Percentiles rank a stretch among this genome's conserved stretches.
Evolutionary conservation across 2,888 invertebrate species (phyloP).

Genomic region (Chalcosyrphus nemorum): DNA sequence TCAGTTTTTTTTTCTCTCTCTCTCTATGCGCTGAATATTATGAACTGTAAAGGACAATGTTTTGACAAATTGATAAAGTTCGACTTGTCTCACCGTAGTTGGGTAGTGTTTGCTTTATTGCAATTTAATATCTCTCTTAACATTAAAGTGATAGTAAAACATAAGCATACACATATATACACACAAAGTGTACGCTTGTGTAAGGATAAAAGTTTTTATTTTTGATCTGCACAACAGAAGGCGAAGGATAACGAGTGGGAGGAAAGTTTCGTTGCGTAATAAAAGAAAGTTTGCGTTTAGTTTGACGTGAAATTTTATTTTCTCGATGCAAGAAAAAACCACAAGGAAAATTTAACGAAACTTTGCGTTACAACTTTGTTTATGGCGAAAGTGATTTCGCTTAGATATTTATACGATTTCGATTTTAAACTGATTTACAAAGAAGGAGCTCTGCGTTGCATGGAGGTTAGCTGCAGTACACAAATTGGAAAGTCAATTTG

Average conservation of each 20-base stretch:
- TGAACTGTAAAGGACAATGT: constrained; percentile 46
- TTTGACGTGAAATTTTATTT: constrained; percentile 53
- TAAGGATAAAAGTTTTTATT: constrained; percentile 24
- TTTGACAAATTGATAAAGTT: constrained; percentile 67
- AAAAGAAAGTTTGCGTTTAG: constrained; percentile 33
- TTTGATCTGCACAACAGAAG: neutral
- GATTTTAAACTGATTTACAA: too few relatives aligned
- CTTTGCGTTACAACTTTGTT: constrained; percentile 51
- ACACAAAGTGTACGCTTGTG: neutral
- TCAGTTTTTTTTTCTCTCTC: neutral
- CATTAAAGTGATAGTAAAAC: constrained; percentile 23
- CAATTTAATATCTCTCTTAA: constrained; percentile 35
- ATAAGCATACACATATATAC: too few relatives aligned
- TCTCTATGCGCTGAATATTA: constrained; percentile 9
- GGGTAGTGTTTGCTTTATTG: constrained; percentile 12
- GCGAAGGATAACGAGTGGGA: neutral
- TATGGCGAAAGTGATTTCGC: constrained; percentile 48
- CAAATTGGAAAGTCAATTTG: too few relatives aligned
- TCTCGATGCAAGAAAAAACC: neutral
- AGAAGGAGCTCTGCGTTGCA: too few relatives aligned
- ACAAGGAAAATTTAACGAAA: constrained; percentile 52
- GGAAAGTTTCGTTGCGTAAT: constrained; percentile 16
- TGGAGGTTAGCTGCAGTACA: too few relatives aligned
- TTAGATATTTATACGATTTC: constrained; percentile 47
- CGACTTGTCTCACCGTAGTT: constrained; percentile 5